Percentiles rank a stretch among this genome's conserved stretches.
Conservation (phyloP, 2,888 invertebrate genomes). For the Agrochola circellaris region DNA sequence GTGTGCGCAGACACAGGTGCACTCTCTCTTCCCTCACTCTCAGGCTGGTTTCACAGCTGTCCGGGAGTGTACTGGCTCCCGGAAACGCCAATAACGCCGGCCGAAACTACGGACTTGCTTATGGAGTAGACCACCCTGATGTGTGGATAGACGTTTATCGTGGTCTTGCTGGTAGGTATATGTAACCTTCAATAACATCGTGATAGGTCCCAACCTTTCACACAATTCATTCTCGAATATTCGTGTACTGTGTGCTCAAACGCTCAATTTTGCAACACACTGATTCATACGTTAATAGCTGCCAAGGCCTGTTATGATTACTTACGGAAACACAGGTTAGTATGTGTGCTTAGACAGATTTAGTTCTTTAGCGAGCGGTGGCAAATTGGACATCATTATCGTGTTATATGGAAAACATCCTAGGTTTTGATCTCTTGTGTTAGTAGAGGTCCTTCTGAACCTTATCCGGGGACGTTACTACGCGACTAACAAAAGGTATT, state of each 20-base stretch:
- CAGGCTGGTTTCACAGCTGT: no score
- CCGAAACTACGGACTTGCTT: no score
- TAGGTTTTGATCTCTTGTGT: neutral
- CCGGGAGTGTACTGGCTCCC: no score
- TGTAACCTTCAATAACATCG: conserved; percentile 18
- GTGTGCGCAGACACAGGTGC: no score
- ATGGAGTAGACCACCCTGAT: no score
- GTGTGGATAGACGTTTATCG: no score
- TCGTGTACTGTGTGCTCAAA: conserved; percentile 21
- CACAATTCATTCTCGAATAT: conserved; percentile 36
- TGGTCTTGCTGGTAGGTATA: no score
- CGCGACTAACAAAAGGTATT: no score
- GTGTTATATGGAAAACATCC: neutral
- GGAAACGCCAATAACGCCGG: no score
- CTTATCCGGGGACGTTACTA: neutral
- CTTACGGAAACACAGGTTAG: conserved; percentile 35
- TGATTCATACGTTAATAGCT: conserved; percentile 52
- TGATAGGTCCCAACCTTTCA: conserved; percentile 42
- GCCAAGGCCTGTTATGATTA: conserved; percentile 60
- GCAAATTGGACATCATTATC: conserved; percentile 23
- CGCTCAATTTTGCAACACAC: conserved; percentile 19
- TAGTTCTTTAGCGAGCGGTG: conserved; percentile 25
- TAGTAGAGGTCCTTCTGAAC: neutral
- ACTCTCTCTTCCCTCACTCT: no score
- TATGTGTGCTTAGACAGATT: conserved; percentile 26